Conservation (phyloP, 2,797 vertebrate genomes). For the Spizella passerina region DNA sequence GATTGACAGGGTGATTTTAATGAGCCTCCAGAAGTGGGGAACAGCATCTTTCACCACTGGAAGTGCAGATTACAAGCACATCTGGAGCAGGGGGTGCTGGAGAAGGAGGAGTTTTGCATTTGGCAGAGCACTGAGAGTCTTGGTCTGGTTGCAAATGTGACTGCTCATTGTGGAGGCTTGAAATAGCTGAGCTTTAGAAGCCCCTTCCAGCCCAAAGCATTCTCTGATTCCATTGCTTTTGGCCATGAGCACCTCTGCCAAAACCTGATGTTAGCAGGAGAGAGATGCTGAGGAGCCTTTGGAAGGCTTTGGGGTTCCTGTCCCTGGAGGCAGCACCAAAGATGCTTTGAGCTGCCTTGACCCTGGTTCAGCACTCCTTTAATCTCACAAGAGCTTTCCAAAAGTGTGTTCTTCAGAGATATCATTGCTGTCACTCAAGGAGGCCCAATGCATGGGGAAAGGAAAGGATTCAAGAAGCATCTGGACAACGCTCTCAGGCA, state of each 20-base stretch:
- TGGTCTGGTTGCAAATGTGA: no score
- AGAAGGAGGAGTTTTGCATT: background rate
- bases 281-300: background rate
- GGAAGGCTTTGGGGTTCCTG: fast-evolving
- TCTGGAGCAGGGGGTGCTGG: background rate
- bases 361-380: background rate
- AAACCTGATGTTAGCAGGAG: fast-evolving
- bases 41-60: background rate
- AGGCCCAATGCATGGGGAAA: no score
- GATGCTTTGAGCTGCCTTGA: no score
- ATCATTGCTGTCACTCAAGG: background rate
- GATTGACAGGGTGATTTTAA: background rate
- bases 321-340: background rate
- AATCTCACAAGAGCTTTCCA: background rate
- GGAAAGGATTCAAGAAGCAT: background rate
- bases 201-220: no score
- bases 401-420: background rate
- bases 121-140: no score
- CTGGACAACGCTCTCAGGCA: fast-evolving
- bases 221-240: background rate
- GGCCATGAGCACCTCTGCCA: background rate
- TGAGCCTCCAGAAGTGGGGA: background rate
- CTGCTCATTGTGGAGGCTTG: background rate
- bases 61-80: background rate
- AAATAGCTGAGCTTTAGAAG: background rate